Evolutionary conservation across 1,140 invertebrate genomes (phyloP).

Genomic region (Proales similis): DNA sequence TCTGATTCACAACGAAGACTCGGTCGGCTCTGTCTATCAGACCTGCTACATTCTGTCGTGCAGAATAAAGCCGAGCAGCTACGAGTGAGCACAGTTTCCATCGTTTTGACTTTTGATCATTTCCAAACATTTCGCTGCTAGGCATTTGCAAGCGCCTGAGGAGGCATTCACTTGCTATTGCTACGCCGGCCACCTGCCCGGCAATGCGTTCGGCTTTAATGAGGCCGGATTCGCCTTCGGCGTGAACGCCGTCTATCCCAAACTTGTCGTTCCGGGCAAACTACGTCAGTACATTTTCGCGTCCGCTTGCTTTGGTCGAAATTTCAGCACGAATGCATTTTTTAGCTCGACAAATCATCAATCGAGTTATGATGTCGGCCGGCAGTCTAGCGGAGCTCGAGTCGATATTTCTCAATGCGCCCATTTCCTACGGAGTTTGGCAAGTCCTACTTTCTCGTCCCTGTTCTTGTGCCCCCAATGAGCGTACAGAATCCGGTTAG

Average conservation of each 20-base stretch:
- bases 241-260: conserved; percentile 15
- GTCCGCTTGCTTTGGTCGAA: no score
- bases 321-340: background rate
- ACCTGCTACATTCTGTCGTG: conserved; percentile 16
- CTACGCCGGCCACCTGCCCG: conserved; percentile 32
- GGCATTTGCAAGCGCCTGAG: background rate
- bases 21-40: background rate
- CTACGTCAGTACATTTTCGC: conserved; percentile 11
- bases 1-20: conserved; percentile 37
- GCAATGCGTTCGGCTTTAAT: conserved; percentile 31
- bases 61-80: conserved; percentile 6
- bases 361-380: conserved; percentile 17
- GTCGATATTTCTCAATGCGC: background rate
- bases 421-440: conserved; percentile 21
- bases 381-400: conserved; percentile 21
- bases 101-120: background rate
- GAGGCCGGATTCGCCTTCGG: conserved; percentile 2
- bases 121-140: background rate
- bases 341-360: conserved; percentile 29
- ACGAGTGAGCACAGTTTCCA: background rate
- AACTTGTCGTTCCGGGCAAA: background rate
- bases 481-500: no score
- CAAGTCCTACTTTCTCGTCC: no score
- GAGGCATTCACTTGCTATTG: conserved; percentile 36
- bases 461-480: no score